Evolutionary conservation across 2,888 invertebrate species (phyloP), one percentile per base, ranked within the genome.

Genomic region (Sisyra nigra): DNA sequence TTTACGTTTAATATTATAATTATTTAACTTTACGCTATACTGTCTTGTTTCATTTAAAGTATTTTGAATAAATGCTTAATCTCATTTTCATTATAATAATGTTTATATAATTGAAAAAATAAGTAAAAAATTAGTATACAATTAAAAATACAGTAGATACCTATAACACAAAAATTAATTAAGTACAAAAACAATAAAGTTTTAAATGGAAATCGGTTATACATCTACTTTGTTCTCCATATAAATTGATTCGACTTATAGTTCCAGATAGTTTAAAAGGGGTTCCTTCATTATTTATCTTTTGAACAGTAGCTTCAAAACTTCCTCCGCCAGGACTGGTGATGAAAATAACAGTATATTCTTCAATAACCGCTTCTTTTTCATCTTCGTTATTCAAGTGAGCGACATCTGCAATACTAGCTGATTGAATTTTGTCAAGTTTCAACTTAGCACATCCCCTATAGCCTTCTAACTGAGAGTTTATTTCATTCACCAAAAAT

Each of bases 161-260:
- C 7, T 24, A 5, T 24, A 24, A 24, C 7, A 7, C 24, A 5
- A 5, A 24, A 24, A 5, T 24, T 24, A 24, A 24, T 18, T 37
- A 17, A 9, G 10, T 15, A 54, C 86, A 86, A 57, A 73, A 85
- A 62, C 86, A 86, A 57, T 83, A 85, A 46, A 85, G 67, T 57
- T 84, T 82, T 47, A 85, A 66, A 51, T 75, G 71, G 54, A 75
- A 78, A 54, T 86, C 76, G 47, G 77, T 72, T 39, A 86, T 70
- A 56, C 87, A 87, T 50, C 67, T 70, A 60, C 84, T 84, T 59
- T 86, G 84, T 41, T 74, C 70, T 11, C 83, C 83, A 55, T 87
- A 86, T 31, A 80, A 65, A 59, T 86, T 86, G 40, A 85, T 69
- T 41, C 87, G 69, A 56, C 84, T 83, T 38, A 85, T 70, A 19